Percentiles rank a stretch among this genome's conserved stretches.
phyloP scores from a whole-genome alignment of 1,140 invertebrate genomes.

The Drosophila teissieri region DNA sequence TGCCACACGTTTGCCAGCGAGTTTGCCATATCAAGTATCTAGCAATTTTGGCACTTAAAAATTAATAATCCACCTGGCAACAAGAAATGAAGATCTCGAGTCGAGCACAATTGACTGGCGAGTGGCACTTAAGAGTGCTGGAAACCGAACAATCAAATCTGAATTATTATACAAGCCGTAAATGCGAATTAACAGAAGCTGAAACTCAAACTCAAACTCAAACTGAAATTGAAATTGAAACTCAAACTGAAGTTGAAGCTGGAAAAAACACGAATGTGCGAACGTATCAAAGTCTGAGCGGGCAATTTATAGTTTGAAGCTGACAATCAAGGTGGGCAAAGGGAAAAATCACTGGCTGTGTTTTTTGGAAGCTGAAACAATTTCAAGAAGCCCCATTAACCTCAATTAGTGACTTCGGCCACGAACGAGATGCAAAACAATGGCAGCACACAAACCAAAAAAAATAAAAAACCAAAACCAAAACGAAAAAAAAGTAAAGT shows the following conservation, averaged over 20 bases:
- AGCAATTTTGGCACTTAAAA: conserved; percentile 12
- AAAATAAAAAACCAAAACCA: background rate
- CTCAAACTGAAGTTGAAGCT: background rate
- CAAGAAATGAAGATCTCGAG: conserved; percentile 3
- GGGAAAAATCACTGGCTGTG: conserved; percentile 1
- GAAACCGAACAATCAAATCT: conserved; percentile 49
- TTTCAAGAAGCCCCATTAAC: conserved; percentile 82
- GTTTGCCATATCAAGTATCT: no score
- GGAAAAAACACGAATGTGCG: background rate
- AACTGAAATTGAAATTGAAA: background rate
- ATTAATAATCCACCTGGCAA: conserved; percentile 26
- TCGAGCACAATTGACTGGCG: conserved; percentile 9
- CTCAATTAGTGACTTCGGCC: conserved; percentile 81
- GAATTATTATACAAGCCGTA: conserved; percentile 43
- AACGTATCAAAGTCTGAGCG: conserved; percentile 52
- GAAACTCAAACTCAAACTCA: background rate
- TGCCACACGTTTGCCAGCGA: background rate
- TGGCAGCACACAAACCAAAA: conserved; percentile 19
- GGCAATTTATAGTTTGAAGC: conserved; percentile 29
- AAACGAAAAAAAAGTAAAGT: background rate
- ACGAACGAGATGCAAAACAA: conserved; percentile 47
- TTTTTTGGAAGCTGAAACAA: conserved; percentile 50
- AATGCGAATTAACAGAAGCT: conserved; percentile 34
- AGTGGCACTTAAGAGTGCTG: conserved; percentile 35
- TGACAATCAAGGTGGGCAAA: conserved; percentile 32